Base-by-base conservation (phyloP, 2,797 vertebrate species). In the Girardinus metallicus region DNA sequence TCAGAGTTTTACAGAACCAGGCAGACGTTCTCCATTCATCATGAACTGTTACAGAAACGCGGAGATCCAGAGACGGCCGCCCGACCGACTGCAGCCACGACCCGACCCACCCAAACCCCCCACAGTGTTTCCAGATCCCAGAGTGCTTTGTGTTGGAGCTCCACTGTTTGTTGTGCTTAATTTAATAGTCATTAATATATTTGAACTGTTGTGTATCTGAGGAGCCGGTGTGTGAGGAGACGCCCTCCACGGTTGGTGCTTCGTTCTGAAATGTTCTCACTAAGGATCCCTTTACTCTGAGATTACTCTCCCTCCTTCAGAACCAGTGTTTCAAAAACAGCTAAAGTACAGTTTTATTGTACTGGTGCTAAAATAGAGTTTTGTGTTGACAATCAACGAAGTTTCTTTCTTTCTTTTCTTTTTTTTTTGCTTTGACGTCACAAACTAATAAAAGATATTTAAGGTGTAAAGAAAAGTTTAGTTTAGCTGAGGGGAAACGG, bases 261-360 rank as follows among this genome's bases (percentile, higher is more conserved):
- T 96, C 90, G 93, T 95, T 94, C 94, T 95, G 92, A 95, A 92
- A 91, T 93, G 94, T 96, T 93, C 91, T 93, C 93, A 92, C 94
- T 95, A 94, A 71, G 92, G 90, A 93, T 94, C 94, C 93, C 94
- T 95, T 95, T 94, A 95, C 94, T 92, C 93, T 90, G 87, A 94
- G 87, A 93, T 91, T 94, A 91, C 94, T 88, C 93, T 93, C 90
- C 92, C 89, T 93, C 89, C 80, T 93, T 95, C 83, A 88, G 89
- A 91, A 92, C 94, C 95, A 96, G 96, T 97, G 94, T 96, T 96
- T 96, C 93, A 95, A 93, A 86, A 85, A 87, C 88, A 89, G 96
- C 96, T 93, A 91, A 95, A 96, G 98, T 98, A 97, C 98, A 99
- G 97, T 99, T 99, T 97, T 99, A 99, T 97, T 99, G 98, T 99